A percentile compares a stretch with the other conserved stretches of the same genome.
Conservation (phyloP, 2,797 vertebrate species). For the Sebastolobus altivelis region DNA sequence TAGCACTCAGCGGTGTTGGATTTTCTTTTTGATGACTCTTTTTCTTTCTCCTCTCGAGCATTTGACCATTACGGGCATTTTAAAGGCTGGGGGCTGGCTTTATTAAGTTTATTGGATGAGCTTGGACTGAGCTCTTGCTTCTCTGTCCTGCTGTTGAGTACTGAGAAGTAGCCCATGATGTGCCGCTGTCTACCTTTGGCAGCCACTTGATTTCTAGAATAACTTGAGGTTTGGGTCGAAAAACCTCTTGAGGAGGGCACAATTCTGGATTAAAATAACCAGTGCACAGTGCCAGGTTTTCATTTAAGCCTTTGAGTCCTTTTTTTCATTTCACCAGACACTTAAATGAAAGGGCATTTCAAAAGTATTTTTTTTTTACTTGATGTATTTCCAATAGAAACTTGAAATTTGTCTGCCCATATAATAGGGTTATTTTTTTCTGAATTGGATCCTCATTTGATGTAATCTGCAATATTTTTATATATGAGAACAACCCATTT, state of each 20-base stretch:
- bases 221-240: neutral
- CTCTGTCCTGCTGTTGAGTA: neutral
- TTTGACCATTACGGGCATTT: slow-evolving; percentile 35
- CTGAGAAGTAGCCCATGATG: slow-evolving; percentile 1
- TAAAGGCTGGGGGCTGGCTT: slow-evolving; percentile 35
- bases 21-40: slow-evolving; percentile 64
- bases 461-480: neutral
- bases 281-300: neutral
- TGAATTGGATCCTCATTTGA: neutral
- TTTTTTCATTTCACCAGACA: neutral
- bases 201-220: slow-evolving; percentile 21
- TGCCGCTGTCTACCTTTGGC: neutral
- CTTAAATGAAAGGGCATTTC: slow-evolving; percentile 21
- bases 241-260: neutral
- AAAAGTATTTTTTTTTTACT: slow-evolving; percentile 12
- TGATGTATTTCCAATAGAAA: slow-evolving; percentile 2
- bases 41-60: slow-evolving; percentile 24
- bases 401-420: neutral
- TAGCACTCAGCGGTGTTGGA: slow-evolving; percentile 46
- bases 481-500: neutral
- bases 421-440: neutral
- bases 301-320: neutral
- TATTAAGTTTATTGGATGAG: slow-evolving; percentile 43
- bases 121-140: slow-evolving; percentile 18
- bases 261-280: slow-evolving; percentile 8